Evolutionary conservation across 1,140 invertebrate genomes (phyloP).

Genomic region (Caerostris darwini): DNA sequence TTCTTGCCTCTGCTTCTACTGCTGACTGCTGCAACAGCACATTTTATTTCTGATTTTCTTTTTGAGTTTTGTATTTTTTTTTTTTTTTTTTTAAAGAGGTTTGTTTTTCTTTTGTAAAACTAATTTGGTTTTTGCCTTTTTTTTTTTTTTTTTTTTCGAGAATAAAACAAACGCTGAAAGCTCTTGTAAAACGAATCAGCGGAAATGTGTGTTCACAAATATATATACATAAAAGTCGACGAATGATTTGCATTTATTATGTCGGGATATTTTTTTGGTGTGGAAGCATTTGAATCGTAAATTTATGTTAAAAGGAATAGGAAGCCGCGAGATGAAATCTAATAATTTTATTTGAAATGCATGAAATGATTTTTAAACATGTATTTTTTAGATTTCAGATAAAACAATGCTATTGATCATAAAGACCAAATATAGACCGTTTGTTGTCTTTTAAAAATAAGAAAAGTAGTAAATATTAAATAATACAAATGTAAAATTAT

Average conservation of each 20-base stretch:
- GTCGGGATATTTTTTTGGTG: neutral
- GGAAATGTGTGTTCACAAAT: neutral
- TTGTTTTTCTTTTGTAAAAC: neutral
- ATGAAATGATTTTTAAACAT: neutral
- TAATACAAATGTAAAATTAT: no score
- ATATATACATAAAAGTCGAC: neutral
- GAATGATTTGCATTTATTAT: neutral
- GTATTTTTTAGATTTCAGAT: neutral
- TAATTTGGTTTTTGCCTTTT: neutral
- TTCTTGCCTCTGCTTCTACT: neutral
- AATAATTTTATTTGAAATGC: neutral
- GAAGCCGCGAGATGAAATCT: neutral
- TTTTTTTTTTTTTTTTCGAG: no score
- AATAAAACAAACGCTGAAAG: neutral
- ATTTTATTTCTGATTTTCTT: neutral
- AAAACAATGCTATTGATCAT: no score
- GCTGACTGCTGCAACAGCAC: neutral
- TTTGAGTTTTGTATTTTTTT: neutral
- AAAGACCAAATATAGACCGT: no score
- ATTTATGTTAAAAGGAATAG: neutral
- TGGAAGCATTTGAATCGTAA: neutral
- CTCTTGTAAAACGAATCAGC: conserved; percentile 7
- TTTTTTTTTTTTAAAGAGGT: neutral
- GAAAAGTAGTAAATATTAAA: no score
- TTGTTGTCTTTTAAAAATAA: no score